These are phyloP conservation scores for Galeopsomyia nigrocyanea DNA, from an alignment of 2,888 invertebrate genomes.

Conservation along the genomic window DNA sequence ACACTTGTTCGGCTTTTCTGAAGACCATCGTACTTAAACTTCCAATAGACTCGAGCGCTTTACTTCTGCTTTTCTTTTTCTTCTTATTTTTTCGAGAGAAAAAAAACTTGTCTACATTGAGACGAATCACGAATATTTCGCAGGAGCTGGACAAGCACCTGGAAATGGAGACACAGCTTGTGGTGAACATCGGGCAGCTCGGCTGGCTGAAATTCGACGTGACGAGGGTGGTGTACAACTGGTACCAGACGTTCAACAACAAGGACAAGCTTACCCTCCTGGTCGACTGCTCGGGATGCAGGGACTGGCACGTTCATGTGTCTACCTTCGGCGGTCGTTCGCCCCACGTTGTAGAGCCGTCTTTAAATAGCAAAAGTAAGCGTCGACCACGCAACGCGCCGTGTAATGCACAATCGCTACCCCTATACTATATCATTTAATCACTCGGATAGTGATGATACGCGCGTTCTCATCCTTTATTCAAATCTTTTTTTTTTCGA, in stretches of 20 bases:
- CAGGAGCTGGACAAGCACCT: conserved; percentile 66
- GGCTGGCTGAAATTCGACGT: conserved; percentile 93
- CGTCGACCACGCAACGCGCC: conserved; percentile 1
- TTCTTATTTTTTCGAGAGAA: not conserved
- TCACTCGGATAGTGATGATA: no score
- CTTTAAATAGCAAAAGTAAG: conserved; percentile 64
- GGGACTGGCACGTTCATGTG: conserved; percentile 77
- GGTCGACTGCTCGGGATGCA: conserved; percentile 88
- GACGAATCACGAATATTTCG: conserved; percentile 8
- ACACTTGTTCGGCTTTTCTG: conserved; percentile 35
- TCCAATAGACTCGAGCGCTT: not conserved
- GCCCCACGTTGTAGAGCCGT: conserved; percentile 65
- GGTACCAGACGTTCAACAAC: conserved; percentile 72
- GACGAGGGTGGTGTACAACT: conserved; percentile 81
- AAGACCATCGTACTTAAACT: not conserved
- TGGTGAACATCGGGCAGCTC: conserved; percentile 75
- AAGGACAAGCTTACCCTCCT: conserved; percentile 80
- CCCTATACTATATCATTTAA: not conserved
- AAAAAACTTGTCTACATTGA: conserved; percentile 3
- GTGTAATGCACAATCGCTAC: not conserved
- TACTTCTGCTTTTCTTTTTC: not conserved
- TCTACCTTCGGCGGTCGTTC: conserved; percentile 68
- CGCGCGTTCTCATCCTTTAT: no score
- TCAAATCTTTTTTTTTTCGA: no score
- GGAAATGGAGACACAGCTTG: conserved; percentile 65